phyloP scores from a whole-genome alignment of 2,113 vertebrate species.

The Glaucidium brasilianum region DNA sequence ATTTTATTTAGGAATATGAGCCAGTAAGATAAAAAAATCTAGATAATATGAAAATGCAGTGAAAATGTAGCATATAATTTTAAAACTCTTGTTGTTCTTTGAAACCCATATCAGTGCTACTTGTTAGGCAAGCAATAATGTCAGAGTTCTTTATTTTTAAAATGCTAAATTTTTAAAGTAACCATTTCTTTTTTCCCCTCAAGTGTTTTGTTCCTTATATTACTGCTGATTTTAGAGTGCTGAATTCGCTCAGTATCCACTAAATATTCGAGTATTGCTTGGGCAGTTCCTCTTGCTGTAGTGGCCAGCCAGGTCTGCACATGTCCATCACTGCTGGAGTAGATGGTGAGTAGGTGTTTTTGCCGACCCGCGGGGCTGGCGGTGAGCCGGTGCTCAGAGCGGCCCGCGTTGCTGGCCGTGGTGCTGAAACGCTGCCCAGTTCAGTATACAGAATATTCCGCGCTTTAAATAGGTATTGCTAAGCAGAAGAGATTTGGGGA shows the following conservation, averaged over 20 bases:
- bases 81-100: not conserved
- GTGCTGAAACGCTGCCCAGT: not conserved
- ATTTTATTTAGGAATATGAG: not conserved
- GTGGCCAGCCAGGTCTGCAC: not conserved
- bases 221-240: not conserved
- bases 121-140: not conserved
- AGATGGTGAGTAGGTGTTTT: not conserved
- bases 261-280: not conserved
- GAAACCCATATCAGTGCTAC: not conserved
- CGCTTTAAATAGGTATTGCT: not conserved
- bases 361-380: fast-evolving
- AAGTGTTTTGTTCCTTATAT: not conserved
- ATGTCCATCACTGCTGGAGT: not conserved
- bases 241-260: not conserved
- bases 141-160: not conserved
- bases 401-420: not conserved
- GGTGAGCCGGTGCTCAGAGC: fast-evolving
- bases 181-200: not conserved
- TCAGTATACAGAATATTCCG: fast-evolving
- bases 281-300: not conserved
- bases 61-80: not conserved
- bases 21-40: not conserved
- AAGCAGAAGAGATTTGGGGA: not conserved
- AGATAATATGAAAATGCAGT: not conserved
- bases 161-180: not conserved